Percentiles rank a stretch among this genome's conserved stretches.
phyloP scores from a whole-genome alignment of 1,140 invertebrate species.

The Philotrypesis tridentata region DNA sequence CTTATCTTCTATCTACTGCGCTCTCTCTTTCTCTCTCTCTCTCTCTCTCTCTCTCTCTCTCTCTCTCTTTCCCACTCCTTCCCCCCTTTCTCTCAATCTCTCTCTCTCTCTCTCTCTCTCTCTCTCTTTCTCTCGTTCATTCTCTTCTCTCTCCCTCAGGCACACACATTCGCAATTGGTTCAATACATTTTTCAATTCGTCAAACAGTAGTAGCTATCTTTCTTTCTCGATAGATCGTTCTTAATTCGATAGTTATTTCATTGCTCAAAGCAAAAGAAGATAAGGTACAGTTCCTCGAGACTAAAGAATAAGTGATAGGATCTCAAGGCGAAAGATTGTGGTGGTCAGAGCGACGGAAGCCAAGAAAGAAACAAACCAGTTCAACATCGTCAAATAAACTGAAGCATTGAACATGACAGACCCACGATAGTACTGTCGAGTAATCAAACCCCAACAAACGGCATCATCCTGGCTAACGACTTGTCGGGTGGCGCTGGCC shows the following conservation, averaged over 20 bases:
- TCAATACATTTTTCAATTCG: background rate
- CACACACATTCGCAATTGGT: background rate
- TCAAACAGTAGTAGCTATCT: too few species aligned
- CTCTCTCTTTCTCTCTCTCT: slow-evolving; percentile 19
- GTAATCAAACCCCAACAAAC: slow-evolving; percentile 37
- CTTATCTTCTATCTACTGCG: slow-evolving; percentile 29
- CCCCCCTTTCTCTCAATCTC: too few species aligned
- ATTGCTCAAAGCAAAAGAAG: too few species aligned
- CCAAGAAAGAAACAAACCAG: too few species aligned
- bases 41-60: slow-evolving; percentile 3
- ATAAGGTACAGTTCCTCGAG: too few species aligned
- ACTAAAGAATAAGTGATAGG: too few species aligned
- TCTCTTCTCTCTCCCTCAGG: background rate
- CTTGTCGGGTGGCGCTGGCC: slow-evolving; percentile 71
- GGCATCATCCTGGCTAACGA: slow-evolving; percentile 74
- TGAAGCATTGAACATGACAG: too few species aligned
- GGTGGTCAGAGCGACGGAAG: too few species aligned
- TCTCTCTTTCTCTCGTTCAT: background rate
- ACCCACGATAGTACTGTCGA: background rate
- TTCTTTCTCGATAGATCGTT: too few species aligned
- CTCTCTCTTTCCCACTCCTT: slow-evolving; percentile 40
- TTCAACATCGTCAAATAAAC: too few species aligned
- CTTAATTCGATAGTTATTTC: too few species aligned
- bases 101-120: slow-evolving; percentile 35
- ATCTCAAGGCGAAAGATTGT: too few species aligned